phyloP scores from a whole-genome alignment of 2,888 invertebrate species.

The Mellilla xanthometata region DNA sequence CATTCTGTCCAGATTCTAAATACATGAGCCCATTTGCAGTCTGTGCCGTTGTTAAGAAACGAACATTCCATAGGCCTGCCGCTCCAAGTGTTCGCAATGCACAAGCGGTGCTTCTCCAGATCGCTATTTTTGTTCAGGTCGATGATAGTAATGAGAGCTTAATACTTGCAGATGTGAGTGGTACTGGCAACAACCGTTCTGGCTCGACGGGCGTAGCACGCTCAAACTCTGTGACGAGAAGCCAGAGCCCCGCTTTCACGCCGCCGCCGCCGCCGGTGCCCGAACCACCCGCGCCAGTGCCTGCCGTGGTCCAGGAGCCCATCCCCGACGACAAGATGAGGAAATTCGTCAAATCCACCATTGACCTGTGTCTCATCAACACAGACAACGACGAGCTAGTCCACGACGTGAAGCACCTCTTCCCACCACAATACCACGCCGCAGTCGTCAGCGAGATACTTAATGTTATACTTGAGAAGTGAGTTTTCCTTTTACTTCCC shows the following conservation, averaged over 20 bases:
- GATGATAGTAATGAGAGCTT: too few species aligned
- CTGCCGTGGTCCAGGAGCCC: conserved; percentile 51
- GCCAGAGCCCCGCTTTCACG: conserved; percentile 41
- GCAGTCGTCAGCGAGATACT: conserved; percentile 63
- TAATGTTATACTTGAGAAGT: conserved; percentile 67
- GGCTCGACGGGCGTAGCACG: conserved; percentile 57
- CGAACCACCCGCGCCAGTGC: conserved; percentile 33
- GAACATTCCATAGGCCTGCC: too few species aligned
- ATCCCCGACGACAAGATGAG: conserved; percentile 52
- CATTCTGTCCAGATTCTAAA: too few species aligned
- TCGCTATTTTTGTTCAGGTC: too few species aligned
- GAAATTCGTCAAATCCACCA: conserved; percentile 56
- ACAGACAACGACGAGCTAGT: conserved; percentile 57
- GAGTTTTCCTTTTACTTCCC: conserved; percentile 28
- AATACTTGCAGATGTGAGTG: conserved; percentile 27
- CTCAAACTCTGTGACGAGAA: conserved; percentile 56
- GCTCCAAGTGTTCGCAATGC: too few species aligned
- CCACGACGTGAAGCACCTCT: conserved; percentile 53
- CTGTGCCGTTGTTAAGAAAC: too few species aligned
- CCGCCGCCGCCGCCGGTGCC: conserved; percentile 26
- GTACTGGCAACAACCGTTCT: conserved; percentile 47
- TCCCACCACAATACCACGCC: conserved; percentile 59
- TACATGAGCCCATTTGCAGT: too few species aligned
- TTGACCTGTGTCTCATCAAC: conserved; percentile 58
- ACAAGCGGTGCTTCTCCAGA: too few species aligned